Evolutionary conservation across 1,140 invertebrate species (phyloP).

Genomic region (Bombus consobrinus): DNA sequence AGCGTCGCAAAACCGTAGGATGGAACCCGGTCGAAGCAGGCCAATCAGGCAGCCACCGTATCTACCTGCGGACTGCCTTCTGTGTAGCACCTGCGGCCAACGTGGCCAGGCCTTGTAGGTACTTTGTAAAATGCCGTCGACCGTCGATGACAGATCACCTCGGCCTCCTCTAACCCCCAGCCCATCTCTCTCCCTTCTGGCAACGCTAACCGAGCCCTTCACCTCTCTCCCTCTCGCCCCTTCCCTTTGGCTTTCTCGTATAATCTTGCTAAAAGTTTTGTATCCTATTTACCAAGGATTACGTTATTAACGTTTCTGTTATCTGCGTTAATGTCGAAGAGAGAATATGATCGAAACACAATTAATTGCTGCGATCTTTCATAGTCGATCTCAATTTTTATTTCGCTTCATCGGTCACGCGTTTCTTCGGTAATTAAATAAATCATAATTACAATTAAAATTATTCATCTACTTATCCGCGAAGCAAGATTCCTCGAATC

Average conservation of each 20-base stretch:
- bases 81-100: constrained; percentile 76
- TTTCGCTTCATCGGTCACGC: fast-evolving
- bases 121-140: constrained; percentile 78
- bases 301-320: fast-evolving
- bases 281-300: background rate
- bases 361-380: background rate
- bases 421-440: too few relatives aligned
- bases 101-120: constrained; percentile 64
- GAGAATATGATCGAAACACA: background rate
- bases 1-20: constrained; percentile 63
- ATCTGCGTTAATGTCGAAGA: fast-evolving
- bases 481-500: background rate
- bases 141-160: constrained; percentile 71
- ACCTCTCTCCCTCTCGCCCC: background rate
- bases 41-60: constrained; percentile 81
- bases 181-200: constrained; percentile 12
- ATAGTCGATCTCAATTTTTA: too few relatives aligned
- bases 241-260: background rate
- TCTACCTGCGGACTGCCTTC: constrained; percentile 80
- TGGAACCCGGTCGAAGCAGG: constrained; percentile 74
- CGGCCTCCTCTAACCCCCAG: constrained; percentile 29
- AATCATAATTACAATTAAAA: fast-evolving
- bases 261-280: too few relatives aligned
- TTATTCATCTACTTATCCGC: too few relatives aligned
- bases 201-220: background rate